phyloP scores from a whole-genome alignment of 2,113 vertebrate genomes.

The Alethe castanea region DNA sequence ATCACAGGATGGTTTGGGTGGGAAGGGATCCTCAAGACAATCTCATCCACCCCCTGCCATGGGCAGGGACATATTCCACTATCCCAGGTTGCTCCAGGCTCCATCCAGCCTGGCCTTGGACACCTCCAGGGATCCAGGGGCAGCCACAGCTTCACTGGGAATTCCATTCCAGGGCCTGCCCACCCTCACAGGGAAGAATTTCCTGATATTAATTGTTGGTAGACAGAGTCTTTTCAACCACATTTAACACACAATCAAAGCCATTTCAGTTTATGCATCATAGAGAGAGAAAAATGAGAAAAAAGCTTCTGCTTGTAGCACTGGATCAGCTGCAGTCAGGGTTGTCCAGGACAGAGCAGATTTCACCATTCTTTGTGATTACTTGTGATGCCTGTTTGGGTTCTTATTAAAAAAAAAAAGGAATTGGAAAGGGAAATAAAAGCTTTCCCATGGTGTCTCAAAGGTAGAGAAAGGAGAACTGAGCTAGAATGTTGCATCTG shows the following conservation, averaged over 20 bases:
- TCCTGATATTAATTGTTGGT: neutral
- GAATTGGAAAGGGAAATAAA: conserved; percentile 4
- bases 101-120: rapidly evolving
- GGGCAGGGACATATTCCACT: rapidly evolving
- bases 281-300: neutral
- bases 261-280: neutral
- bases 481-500: neutral
- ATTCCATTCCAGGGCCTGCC: rapidly evolving
- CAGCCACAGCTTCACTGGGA: neutral
- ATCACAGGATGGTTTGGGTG: neutral
- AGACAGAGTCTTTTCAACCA: neutral
- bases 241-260: neutral
- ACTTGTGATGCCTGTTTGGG: neutral
- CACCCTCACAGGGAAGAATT: neutral
- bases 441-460: neutral
- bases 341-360: neutral
- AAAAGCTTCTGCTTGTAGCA: neutral
- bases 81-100: rapidly evolving
- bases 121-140: neutral
- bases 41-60: rapidly evolving
- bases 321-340: neutral
- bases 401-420: neutral
- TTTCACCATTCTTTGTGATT: neutral
- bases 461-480: conserved; percentile 8
- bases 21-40: neutral